phyloP scores from a whole-genome alignment of 2,888 invertebrate species.

The Pachycephus smyrnensis region DNA sequence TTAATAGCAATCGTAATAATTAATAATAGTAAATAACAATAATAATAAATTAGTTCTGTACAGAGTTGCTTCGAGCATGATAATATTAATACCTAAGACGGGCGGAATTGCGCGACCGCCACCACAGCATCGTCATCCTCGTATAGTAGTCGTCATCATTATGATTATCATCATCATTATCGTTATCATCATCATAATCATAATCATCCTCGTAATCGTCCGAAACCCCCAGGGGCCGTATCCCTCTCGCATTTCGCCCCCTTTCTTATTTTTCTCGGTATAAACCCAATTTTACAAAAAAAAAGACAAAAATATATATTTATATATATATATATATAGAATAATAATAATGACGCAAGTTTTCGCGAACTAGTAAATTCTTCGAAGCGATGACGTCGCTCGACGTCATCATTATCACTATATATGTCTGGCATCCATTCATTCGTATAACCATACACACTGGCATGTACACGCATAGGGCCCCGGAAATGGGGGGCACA shows the following conservation, averaged over 20 bases:
- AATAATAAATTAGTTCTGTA: conserved; percentile 68
- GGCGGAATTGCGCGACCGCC: conserved; percentile 26
- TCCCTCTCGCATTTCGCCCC: neutral
- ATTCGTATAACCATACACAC: conserved; percentile 8
- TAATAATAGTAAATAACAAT: conserved; percentile 62
- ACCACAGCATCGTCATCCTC: conserved; percentile 37
- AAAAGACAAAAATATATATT: conserved; percentile 12
- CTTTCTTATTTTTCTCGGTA: conserved; percentile 5
- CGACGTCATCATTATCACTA: neutral
- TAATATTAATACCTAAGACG: conserved; percentile 48
- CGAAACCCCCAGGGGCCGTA: neutral
- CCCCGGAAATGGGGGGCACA: neutral
- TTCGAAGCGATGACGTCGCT: neutral
- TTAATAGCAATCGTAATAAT: conserved; percentile 49
- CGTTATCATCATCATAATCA: conserved; percentile 13
- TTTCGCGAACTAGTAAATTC: neutral
- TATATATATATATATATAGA: conserved; percentile 8
- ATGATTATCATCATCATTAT: conserved; percentile 16
- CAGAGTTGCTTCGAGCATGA: conserved; percentile 62
- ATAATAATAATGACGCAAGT: conserved; percentile 8
- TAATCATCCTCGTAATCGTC: conserved; percentile 1
- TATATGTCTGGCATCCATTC: neutral
- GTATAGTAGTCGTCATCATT: conserved; percentile 14
- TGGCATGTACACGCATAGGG: neutral
- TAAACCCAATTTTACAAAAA: neutral